Percentiles rank a stretch among this genome's conserved stretches.
These are phyloP conservation scores for Yponomeuta malinellus DNA, from an alignment of 2,888 invertebrate genomes.

Conservation along the genomic window DNA sequence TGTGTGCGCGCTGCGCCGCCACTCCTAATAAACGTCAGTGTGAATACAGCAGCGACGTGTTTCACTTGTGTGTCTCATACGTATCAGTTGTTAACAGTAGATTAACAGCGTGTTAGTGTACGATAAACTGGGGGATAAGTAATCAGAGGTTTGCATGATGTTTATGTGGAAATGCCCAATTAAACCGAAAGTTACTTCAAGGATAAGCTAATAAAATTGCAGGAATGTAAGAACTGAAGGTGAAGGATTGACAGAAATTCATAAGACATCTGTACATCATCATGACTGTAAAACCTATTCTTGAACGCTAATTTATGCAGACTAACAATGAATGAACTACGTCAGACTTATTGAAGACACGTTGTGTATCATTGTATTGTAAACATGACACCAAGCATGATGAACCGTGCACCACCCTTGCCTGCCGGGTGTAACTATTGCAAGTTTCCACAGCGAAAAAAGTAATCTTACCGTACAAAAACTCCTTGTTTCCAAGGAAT, in stretches of 20 bases:
- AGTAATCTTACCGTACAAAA: constrained; percentile 49
- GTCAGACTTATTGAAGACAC: not conserved
- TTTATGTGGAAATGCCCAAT: not conserved
- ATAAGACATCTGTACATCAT: too few relatives aligned
- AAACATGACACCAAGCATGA: not conserved
- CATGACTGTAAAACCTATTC: too few relatives aligned
- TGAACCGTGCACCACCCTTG: not conserved
- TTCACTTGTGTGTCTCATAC: too few relatives aligned
- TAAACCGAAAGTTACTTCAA: constrained; percentile 6
- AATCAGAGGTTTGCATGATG: too few relatives aligned
- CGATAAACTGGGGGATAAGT: too few relatives aligned
- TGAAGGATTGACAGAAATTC: too few relatives aligned
- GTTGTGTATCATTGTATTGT: not conserved
- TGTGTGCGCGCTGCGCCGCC: too few relatives aligned
- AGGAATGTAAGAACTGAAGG: not conserved
- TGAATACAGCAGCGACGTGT: too few relatives aligned
- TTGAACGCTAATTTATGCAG: not conserved
- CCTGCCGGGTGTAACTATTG: not conserved
- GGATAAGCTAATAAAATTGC: not conserved
- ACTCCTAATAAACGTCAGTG: too few relatives aligned
- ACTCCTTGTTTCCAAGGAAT: constrained; percentile 51
- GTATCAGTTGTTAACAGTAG: too few relatives aligned
- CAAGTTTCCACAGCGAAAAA: not conserved
- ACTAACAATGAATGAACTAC: not conserved
- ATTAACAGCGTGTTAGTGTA: too few relatives aligned